Evolutionary conservation across 2,888 invertebrate genomes (phyloP), one percentile per base, ranked within the genome.

Genomic region (Thecocarcelia acutangulata): DNA sequence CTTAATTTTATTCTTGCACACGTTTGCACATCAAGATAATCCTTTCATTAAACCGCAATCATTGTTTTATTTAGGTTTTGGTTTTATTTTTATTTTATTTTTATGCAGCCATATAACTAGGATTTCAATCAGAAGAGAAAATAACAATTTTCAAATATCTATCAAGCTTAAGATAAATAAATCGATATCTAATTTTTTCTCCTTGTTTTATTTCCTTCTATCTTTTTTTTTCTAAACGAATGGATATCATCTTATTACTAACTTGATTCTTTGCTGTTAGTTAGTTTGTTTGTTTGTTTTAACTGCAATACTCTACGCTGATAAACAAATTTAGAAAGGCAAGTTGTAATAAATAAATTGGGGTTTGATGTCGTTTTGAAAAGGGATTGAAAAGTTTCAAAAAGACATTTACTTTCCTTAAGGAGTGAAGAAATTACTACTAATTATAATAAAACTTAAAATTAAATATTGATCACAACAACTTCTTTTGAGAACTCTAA

Each of bases 21-120:
- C 81, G 76, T 81, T 73, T 73, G 76, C 73, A 81, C 72, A 73
- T 42, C 63, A 63, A 54, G 76, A 81, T 81, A 81, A 81, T 81
- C 81, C 81, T 81, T 81, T 77, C 81, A 77, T 77, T 81, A 81
- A 81, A 81, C 81, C 81, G 69, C 76, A 81, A 77, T 81, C 68
- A 81, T 81, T 81, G 63, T 77, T 72, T 81, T 72, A 40, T 80
- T 75, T 80, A 48, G 40, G 61, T 48, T 56, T 24, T 37, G 8
- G 19, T 37, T 56, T 21, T 13, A 15, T 40, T 33, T 58, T 66
- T 59, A 15, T 61, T 21, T 33, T 33, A 33, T 33, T 72, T 42
- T 61, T 61, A 11, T 52, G 2, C 13, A 50, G 58, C 19, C 33
- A 3, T 19, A 52, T 37, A 21, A 33, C 15, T 12, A 11, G 1